These are phyloP conservation scores for Sebastes steindachneri DNA, from an alignment of 2,797 vertebrate species.

Conservation along the genomic window DNA sequence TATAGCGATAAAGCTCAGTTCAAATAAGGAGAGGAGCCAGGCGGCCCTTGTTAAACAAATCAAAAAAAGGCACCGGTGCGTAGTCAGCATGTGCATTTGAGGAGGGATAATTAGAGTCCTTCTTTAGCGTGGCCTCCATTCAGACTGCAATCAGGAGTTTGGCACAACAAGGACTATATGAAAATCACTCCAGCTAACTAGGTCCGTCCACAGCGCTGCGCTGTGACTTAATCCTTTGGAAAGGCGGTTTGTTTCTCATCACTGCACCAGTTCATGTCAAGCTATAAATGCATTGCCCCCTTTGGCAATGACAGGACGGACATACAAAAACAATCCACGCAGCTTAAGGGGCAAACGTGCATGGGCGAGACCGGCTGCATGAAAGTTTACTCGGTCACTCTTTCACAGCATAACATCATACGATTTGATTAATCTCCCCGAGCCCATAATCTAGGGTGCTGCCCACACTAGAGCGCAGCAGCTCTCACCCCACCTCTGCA, in stretches of 20 bases:
- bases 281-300: conserved; percentile 17
- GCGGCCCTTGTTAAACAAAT: conserved; percentile 44
- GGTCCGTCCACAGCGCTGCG: conserved; percentile 24
- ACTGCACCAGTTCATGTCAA: conserved; percentile 16
- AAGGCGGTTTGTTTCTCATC: conserved; percentile 40
- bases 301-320: conserved; percentile 41
- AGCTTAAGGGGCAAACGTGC: conserved; percentile 15
- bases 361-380: conserved; percentile 8
- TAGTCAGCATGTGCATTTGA: conserved; percentile 56
- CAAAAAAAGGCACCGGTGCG: conserved; percentile 58
- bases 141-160: conserved; percentile 73
- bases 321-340: conserved; percentile 4
- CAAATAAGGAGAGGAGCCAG: conserved; percentile 20
- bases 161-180: conserved; percentile 47
- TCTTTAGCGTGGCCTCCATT: conserved; percentile 63
- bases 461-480: conserved; percentile 31
- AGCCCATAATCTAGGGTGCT: conserved; percentile 63
- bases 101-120: conserved; percentile 68
- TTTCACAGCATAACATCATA: conserved; percentile 42
- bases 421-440: conserved; percentile 72
- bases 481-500: conserved; percentile 52
- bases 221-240: conserved; percentile 33
- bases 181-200: conserved; percentile 53
- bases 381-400: conserved; percentile 44
- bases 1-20: conserved; percentile 18